Evolutionary conservation across 1,140 invertebrate species (phyloP), one percentile per base, ranked within the genome.

Genomic region (Drosophila nigrodunni): DNA sequence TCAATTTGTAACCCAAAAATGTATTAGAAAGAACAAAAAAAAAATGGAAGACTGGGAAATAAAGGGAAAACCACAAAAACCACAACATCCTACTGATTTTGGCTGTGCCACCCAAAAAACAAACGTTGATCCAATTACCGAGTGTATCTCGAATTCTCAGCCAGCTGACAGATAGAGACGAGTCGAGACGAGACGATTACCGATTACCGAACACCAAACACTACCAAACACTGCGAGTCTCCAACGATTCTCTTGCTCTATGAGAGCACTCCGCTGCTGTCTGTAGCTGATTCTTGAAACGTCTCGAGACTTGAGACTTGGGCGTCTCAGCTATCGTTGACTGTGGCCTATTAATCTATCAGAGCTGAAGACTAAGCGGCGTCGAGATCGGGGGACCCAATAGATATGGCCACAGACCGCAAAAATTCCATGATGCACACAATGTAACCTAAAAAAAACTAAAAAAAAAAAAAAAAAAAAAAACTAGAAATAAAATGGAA

Each of bases 271-370:
- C 25, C 0, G 25, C 25, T 30, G 25, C 25, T 30, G 25, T 18
- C 30, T 8, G 34, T 37, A 55, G 52, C 35, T n/a, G 6, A 39
- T 58, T 21, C 21, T 44, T 34, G 41, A 46, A 5, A 11, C 21
- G 55, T 43, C 9, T 43, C 11, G 55, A 25, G 47, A 18, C 37
- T 52, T 13, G 37, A 11, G 41, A 10, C 68, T 64, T 71, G 60
- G 74, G 61, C 60, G 61, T 49, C 37, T 75, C 66, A 61, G 54
- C 71, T 85, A 72, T 80, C 82, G 62, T 79, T 83, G 74, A 85
- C 69, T 78, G 81, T 80, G 80, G 83, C 83, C 83, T 80, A 89
- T 88, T 88, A 88, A 88, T 88, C 85, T 88, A 88, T 83, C 85
- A 87, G 71, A 69, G 66, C 55, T 69, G 65, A 65, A 73, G 62